Evolutionary conservation across 1,140 invertebrate genomes (phyloP).

Genomic region (Plodia interpunctella): DNA sequence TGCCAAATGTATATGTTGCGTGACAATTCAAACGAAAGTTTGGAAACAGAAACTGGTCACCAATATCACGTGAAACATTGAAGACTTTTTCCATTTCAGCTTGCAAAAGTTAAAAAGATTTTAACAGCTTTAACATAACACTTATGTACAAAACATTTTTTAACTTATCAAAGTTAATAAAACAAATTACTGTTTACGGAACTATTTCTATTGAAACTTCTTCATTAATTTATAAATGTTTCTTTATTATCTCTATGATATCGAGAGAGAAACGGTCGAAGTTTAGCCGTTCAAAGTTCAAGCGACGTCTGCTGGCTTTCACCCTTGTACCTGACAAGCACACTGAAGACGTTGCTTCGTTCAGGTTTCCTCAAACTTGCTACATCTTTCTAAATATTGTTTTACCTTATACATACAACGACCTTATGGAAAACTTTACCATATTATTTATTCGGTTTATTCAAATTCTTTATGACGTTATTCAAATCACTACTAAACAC

Average conservation of each 20-base stretch:
- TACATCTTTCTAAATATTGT: background rate
- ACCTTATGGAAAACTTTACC: no score
- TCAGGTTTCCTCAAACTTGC: background rate
- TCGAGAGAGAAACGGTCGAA: no score
- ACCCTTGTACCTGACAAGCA: background rate
- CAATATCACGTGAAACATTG: background rate
- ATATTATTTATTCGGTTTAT: no score
- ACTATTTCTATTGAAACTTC: background rate
- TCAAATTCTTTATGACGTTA: no score
- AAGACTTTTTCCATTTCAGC: background rate
- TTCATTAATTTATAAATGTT: background rate
- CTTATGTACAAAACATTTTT: no score
- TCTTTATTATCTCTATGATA: no score
- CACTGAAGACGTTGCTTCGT: background rate
- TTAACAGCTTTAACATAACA: background rate
- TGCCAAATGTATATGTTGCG: no score
- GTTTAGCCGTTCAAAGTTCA: no score
- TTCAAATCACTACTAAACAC: no score
- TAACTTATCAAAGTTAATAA: no score
- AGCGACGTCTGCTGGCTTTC: background rate
- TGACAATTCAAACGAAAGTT: background rate
- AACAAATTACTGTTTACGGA: no score
- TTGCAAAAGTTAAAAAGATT: background rate
- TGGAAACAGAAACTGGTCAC: background rate
- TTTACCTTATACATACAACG: background rate